These are phyloP conservation scores for Drosophila mayri DNA, from an alignment of 1,140 invertebrate genomes.

Conservation along the genomic window DNA sequence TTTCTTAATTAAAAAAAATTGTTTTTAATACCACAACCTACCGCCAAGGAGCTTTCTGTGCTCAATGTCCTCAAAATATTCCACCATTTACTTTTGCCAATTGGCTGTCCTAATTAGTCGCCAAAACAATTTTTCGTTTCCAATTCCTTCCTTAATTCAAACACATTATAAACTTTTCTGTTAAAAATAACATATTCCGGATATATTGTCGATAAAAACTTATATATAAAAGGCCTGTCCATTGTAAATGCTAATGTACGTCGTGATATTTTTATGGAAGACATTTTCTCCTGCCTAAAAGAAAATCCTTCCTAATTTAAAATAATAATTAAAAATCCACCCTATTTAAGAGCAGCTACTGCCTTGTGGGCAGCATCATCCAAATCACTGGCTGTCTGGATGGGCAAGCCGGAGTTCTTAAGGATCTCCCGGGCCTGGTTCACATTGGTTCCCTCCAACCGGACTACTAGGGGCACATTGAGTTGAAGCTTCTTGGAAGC, in stretches of 20 bases:
- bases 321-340: not conserved
- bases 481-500: conserved; percentile 93
- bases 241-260: conserved; percentile 69
- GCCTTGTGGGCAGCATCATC: conserved; percentile 97
- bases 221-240: conserved; percentile 39
- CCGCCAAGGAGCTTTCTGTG: no score
- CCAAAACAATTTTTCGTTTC: no score
- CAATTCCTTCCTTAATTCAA: no score
- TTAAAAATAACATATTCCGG: conserved; percentile 13
- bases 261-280: conserved; percentile 39
- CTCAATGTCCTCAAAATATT: not conserved
- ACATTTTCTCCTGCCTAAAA: conserved; percentile 2
- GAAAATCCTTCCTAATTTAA: not conserved
- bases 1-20: no score
- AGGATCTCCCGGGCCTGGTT: conserved; percentile 90
- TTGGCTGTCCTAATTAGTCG: no score
- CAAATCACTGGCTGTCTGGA: conserved; percentile 93
- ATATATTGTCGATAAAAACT: conserved; percentile 37
- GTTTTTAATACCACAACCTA: no score
- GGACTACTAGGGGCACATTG: conserved; percentile 95
- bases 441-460: conserved; percentile 94
- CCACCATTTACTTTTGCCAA: not conserved
- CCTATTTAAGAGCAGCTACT: conserved; percentile 86
- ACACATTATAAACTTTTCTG: not conserved
- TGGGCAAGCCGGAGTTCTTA: conserved; percentile 92